phyloP scores from a whole-genome alignment of 2,888 invertebrate species.

The Tortricodes alternella region DNA sequence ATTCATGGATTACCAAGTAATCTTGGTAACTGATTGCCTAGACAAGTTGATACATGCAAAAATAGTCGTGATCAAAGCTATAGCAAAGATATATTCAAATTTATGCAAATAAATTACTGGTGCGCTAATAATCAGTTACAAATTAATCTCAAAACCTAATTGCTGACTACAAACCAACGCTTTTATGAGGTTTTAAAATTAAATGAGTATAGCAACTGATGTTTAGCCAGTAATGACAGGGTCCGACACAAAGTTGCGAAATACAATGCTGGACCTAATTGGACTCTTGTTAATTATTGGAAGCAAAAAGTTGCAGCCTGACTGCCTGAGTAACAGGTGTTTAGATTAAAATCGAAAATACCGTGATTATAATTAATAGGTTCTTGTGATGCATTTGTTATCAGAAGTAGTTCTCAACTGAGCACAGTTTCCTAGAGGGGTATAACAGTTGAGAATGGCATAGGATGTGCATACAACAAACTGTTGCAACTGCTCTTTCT shows the following conservation, averaged over 20 bases:
- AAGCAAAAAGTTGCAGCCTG: slow-evolving; percentile 35
- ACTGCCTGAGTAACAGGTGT: not conserved
- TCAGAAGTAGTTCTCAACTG: no score
- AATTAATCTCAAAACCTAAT: slow-evolving; percentile 36
- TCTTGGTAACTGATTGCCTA: no score
- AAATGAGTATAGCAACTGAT: slow-evolving; percentile 52
- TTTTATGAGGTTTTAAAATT: slow-evolving; percentile 58
- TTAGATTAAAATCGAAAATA: not conserved
- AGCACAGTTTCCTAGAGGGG: no score
- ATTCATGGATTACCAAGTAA: no score
- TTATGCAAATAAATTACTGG: slow-evolving; percentile 3
- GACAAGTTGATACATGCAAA: no score
- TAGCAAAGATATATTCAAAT: not conserved
- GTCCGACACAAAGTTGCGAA: slow-evolving; percentile 57
- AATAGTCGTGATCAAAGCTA: no score
- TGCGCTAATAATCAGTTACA: slow-evolving; percentile 19
- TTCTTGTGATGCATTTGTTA: no score
- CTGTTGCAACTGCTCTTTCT: no score
- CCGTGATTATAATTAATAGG: not conserved
- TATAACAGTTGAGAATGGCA: no score
- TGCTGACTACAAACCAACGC: slow-evolving; percentile 48
- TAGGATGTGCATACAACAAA: no score
- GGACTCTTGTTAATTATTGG: slow-evolving; percentile 43
- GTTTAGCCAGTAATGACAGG: slow-evolving; percentile 61
- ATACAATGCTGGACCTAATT: slow-evolving; percentile 46